Evolutionary conservation across 2,888 invertebrate genomes (phyloP).

Genomic region (Quadroppia sp.): DNA sequence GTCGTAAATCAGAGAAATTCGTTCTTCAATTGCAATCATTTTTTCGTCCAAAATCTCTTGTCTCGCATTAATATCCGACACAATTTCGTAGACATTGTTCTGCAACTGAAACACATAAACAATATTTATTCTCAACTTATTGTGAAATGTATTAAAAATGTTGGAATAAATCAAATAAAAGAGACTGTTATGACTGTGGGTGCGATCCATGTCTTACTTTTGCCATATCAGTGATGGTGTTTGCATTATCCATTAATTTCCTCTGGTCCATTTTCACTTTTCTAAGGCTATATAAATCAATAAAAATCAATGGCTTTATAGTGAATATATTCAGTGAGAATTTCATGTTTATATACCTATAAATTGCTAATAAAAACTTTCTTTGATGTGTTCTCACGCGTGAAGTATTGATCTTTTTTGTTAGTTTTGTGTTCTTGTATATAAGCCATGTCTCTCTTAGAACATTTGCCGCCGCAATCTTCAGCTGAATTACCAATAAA

Average conservation of each 20-base stretch:
- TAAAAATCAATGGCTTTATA: too few species aligned
- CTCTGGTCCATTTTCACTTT: constrained; percentile 99
- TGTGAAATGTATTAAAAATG: not conserved
- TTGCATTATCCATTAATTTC: constrained; percentile 98
- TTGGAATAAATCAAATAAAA: too few species aligned
- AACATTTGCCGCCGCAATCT: constrained; percentile 99
- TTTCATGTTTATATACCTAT: constrained; percentile 81
- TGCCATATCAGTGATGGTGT: constrained; percentile 98
- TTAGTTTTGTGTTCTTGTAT: constrained; percentile 98
- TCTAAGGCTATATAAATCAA: constrained; percentile 66
- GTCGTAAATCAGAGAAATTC: constrained; percentile 57
- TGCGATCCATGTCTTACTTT: constrained; percentile 66
- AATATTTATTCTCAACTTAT: not conserved
- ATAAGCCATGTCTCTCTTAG: constrained; percentile 99
- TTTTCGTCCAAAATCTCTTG: constrained; percentile 92
- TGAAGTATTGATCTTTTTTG: constrained; percentile 92
- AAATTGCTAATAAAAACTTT: constrained; percentile 98
- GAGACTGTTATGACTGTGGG: not conserved
- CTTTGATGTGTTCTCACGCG: constrained; percentile 96
- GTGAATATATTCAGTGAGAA: too few species aligned
- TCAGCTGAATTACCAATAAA: constrained; percentile 65
- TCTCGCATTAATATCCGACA: constrained; percentile 91
- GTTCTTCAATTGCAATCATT: constrained; percentile 86
- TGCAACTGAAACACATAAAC: constrained; percentile 77
- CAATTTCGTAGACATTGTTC: constrained; percentile 95